Evolutionary conservation across 2,888 invertebrate genomes (phyloP), one percentile per base, ranked within the genome.

Genomic region (Notodonta dromedarius): DNA sequence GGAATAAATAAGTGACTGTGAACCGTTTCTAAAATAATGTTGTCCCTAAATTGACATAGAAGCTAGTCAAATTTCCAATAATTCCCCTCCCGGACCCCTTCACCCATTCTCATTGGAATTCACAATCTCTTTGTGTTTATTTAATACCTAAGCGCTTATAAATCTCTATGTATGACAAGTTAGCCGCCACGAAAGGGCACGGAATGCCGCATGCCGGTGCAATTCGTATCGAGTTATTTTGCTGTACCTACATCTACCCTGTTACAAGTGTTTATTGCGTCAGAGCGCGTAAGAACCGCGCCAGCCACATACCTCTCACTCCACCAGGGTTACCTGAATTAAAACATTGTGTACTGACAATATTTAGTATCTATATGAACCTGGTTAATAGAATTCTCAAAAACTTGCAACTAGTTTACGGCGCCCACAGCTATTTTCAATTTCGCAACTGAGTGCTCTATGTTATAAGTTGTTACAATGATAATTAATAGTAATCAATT

Each of bases 141-240:
- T 24, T 24, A 24, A 24, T 24, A 24, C 42, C 46, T 61, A 53
- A 66, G 61, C 66, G 61, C 62, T 58, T 74, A 73, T 77, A 77
- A 76, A 76, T 75, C 73, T 67, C 65, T 74, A 72, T 69, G 71
- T 74, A 78, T 80, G 80, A 79, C 82, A 79, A 78, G 76, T 76
- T 76, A 73, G 78, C 79, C 66, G 74, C 75, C 83, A 66, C 64
- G 60, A 65, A 83, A 74, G 83, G 84, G 70, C 64, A 71, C 76
- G 84, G 83, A 87, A 88, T 87, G 86, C 80, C 78, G 83, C 86
- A 88, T 87, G 86, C 80, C 78, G 82, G 77, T 79, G 75, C 77
- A 80, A 82, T 84, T 74, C 67, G 67, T 70, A 78, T 75, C 80
- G 72, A 79, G 83, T 80, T 79, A 83, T 82, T 84, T 83, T 81